Evolutionary conservation across 1,140 invertebrate genomes (phyloP), one percentile per base, ranked within the genome.

Genomic region (Drosophila teissieri): DNA sequence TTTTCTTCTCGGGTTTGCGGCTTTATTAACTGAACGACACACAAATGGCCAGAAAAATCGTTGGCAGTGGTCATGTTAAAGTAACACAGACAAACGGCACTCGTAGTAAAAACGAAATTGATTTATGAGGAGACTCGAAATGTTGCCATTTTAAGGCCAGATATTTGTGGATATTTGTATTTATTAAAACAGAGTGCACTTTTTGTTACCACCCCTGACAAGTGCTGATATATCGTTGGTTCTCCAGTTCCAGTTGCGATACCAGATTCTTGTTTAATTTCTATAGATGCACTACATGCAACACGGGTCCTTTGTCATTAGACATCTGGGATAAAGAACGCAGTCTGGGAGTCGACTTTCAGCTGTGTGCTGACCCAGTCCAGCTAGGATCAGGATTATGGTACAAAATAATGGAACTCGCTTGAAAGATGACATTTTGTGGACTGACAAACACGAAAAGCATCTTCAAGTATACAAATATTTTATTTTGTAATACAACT

Each of bases 11-110:
- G 36, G 55, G 61, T 22, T 15, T n/a, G 8, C 31, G 63, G 49
- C 69, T 88, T 86, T 86, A 88, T 86, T 88, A 88, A 86, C 79
- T 83, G 73, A 77, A 80, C 36, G 81, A 63, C 75, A 75, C 57
- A 60, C 63, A 65, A 77, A 75, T 69, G 55, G 68, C 39, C 69
- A n/a, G n/a, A n/a, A n/a, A n/a, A n/a, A n/a, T n/a, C n/a, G n/a
- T n/a, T n/a, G 65, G 67, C 82, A 63, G 68, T 85, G 64, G 60
- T 37, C 64, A 68, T 86, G 74, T 78, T 78, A 74, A 82, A 74
- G 82, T 56, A 62, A 63, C 56, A 42, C 60, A 76, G 74, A 86
- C 81, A 85, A 85, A 85, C 84, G 78, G 78, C 68, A 63, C 48
- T 57, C 48, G 40, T 61, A 73, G 89, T 88, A 89, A 89, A 88